phyloP scores from a whole-genome alignment of 1,140 invertebrate species.

The Geopemphigus sp. region DNA sequence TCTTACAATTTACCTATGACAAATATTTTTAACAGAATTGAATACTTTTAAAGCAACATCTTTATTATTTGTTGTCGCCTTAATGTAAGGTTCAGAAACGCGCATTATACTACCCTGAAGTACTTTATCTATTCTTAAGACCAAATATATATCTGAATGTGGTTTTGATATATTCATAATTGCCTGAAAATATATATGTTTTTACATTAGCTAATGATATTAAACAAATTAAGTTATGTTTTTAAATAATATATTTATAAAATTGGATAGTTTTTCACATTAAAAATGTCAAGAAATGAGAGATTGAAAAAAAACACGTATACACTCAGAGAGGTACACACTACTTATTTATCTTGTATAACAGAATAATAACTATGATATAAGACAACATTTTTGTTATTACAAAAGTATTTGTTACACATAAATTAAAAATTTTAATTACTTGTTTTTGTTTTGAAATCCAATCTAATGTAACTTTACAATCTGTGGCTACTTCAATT shows the following conservation, averaged over 20 bases:
- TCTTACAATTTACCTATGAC: conserved; percentile 58
- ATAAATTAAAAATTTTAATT: conserved; percentile 9
- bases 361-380: no score
- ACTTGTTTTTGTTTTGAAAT: conserved; percentile 30
- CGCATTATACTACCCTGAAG: conserved; percentile 85
- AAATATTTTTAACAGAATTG: conserved; percentile 76
- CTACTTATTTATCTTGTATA: no score
- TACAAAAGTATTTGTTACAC: no score
- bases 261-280: no score
- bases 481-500: conserved; percentile 51
- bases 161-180: conserved; percentile 79
- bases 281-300: no score
- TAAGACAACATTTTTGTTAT: no score
- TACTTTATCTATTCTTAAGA: conserved; percentile 86
- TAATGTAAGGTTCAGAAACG: conserved; percentile 82
- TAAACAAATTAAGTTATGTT: no score
- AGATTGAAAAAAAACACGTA: no score
- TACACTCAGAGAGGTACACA: no score
- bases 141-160: conserved; percentile 83
- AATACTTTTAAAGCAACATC: conserved; percentile 77
- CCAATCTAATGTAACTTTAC: conserved; percentile 50
- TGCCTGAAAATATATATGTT: conserved; percentile 61
- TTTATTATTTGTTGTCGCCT: conserved; percentile 62
- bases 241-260: no score
- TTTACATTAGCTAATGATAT: no score